Evolutionary conservation across 2,888 invertebrate genomes (phyloP).

Genomic region (Drosophila seclusa): DNA sequence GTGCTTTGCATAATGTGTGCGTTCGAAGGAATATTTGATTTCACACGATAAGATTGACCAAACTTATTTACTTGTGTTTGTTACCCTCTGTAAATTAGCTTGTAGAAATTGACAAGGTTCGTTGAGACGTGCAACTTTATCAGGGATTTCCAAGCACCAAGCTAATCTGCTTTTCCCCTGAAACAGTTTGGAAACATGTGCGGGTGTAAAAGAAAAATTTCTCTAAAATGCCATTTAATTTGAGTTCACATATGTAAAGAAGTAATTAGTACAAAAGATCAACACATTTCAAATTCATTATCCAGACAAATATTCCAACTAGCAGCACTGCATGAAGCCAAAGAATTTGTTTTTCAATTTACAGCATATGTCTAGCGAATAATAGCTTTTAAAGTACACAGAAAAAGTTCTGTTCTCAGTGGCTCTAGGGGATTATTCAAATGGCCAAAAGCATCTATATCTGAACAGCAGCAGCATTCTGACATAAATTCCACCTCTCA

Average conservation of each 20-base stretch:
- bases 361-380: background rate
- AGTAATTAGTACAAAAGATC: background rate
- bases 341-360: background rate
- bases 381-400: background rate
- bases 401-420: background rate
- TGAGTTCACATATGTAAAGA: background rate
- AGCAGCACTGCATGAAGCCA: background rate
- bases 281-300: background rate
- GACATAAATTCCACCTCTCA: conserved; percentile 3
- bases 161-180: conserved; percentile 4
- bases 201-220: background rate
- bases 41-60: conserved; percentile 35
- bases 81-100: conserved; percentile 28
- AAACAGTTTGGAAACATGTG: background rate
- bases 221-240: background rate
- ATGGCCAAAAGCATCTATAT: background rate
- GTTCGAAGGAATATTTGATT: conserved; percentile 49
- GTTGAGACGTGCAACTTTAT: conserved; percentile 4
- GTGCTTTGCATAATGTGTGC: conserved; percentile 65
- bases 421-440: background rate
- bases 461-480: background rate
- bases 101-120: conserved; percentile 20
- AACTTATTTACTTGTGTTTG: conserved; percentile 1
- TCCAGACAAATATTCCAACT: background rate
- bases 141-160: background rate